Percentiles rank a stretch among this genome's conserved stretches.
Evolutionary conservation across 2,113 vertebrate species (phyloP).

Genomic region (Bos javanicus): DNA sequence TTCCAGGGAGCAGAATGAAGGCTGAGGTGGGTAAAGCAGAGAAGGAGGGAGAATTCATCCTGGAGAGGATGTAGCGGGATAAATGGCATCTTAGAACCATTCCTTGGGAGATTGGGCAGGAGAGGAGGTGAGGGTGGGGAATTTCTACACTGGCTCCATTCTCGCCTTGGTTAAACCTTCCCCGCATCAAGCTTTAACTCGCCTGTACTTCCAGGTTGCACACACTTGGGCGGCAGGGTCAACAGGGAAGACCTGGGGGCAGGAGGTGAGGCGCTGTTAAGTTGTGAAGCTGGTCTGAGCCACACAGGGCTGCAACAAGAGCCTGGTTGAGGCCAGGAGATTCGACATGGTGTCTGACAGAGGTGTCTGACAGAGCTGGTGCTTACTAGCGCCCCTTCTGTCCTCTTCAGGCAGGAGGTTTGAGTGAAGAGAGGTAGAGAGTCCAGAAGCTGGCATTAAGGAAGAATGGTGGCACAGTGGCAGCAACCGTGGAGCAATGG

Average conservation of each 20-base stretch:
- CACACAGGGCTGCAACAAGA: background rate
- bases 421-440: background rate
- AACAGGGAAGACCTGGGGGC: background rate
- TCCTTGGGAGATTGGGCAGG: background rate
- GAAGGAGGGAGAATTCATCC: background rate
- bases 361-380: background rate
- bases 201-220: background rate
- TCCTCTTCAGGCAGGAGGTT: background rate
- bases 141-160: background rate
- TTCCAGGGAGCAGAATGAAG: background rate
- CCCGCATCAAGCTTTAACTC: background rate
- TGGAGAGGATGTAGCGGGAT: background rate
- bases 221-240: background rate
- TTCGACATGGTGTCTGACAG: background rate
- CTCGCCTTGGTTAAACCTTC: background rate
- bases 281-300: background rate
- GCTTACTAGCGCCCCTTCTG: background rate
- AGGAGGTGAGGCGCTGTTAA: background rate
- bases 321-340: background rate
- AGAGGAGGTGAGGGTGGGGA: background rate
- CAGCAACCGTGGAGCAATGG: background rate
- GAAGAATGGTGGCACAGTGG: background rate
- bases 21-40: background rate
- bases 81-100: background rate
- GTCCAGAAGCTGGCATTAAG: background rate